A percentile compares a stretch with the other conserved stretches of the same genome.
These are phyloP conservation scores for Leptopilina clavipes DNA, from an alignment of 1,140 invertebrate species.

Conservation along the genomic window DNA sequence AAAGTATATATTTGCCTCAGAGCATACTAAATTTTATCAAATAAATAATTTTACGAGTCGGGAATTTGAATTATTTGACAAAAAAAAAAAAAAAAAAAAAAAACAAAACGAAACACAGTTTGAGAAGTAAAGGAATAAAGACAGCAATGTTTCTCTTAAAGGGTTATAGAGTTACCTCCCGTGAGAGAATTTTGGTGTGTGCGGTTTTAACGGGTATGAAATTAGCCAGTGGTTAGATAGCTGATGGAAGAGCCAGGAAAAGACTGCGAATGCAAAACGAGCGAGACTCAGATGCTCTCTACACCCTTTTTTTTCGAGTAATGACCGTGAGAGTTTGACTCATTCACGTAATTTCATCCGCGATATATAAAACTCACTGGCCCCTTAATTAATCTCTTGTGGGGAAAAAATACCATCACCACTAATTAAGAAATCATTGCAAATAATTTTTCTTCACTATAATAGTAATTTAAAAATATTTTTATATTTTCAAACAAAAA, in stretches of 20 bases:
- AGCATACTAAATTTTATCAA: too few species aligned
- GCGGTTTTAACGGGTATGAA: conserved; percentile 7
- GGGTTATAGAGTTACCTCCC: neutral
- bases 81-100: too few species aligned
- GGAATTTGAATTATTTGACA: too few species aligned
- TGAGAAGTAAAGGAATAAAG: neutral
- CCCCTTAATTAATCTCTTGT: neutral
- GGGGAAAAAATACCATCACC: neutral
- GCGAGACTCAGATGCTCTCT: conserved; percentile 3
- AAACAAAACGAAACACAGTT: too few species aligned
- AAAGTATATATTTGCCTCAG: too few species aligned
- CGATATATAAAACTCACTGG: conserved; percentile 1
- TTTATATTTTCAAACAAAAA: too few species aligned
- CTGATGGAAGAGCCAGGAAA: conserved; percentile 18
- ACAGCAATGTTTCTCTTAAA: neutral
- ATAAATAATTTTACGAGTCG: too few species aligned
- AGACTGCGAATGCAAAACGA: conserved; percentile 27
- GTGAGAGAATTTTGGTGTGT: conserved; percentile 19
- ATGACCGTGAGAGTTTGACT: conserved; percentile 16
- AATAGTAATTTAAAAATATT: too few species aligned
- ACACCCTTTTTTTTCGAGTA: conserved; percentile 13
- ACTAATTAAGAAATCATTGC: neutral
- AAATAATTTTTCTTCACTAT: too few species aligned
- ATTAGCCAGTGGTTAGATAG: conserved; percentile 18
- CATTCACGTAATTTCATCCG: conserved; percentile 17